Evolutionary conservation across 2,113 vertebrate genomes (phyloP).

Genomic region (Bucco capensis): DNA sequence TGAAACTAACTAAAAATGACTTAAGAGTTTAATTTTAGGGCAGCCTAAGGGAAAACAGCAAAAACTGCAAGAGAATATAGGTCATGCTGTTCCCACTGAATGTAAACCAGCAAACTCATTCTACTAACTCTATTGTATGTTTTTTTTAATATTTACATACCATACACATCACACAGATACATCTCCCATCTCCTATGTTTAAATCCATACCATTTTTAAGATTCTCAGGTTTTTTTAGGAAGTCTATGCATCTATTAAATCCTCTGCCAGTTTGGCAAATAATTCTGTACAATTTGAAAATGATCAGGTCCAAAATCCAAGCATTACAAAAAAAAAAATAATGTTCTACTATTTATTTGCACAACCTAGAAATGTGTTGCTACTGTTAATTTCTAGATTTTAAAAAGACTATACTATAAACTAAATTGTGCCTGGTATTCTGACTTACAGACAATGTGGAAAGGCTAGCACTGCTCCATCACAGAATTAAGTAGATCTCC

Average conservation of each 20-base stretch:
- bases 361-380: neutral
- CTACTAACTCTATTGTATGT: neutral
- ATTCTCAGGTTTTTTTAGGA: neutral
- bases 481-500: neutral
- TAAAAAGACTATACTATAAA: neutral
- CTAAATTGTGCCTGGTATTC: neutral
- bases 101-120: neutral
- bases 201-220: neutral
- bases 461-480: neutral
- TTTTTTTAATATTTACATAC: neutral
- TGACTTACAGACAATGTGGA: neutral
- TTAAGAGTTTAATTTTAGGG: slow-evolving; percentile 23
- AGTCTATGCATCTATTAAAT: neutral
- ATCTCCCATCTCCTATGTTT: neutral
- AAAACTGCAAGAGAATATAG: slow-evolving; percentile 16
- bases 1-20: slow-evolving; percentile 16
- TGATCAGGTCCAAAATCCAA: neutral
- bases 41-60: neutral
- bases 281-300: neutral
- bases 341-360: neutral
- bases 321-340: neutral
- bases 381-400: neutral
- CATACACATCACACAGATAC: neutral
- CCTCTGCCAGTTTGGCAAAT: neutral
- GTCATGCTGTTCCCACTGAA: neutral